Base-by-base conservation (phyloP, 2,797 vertebrate species). In the Acestrorhynchus altus region DNA sequence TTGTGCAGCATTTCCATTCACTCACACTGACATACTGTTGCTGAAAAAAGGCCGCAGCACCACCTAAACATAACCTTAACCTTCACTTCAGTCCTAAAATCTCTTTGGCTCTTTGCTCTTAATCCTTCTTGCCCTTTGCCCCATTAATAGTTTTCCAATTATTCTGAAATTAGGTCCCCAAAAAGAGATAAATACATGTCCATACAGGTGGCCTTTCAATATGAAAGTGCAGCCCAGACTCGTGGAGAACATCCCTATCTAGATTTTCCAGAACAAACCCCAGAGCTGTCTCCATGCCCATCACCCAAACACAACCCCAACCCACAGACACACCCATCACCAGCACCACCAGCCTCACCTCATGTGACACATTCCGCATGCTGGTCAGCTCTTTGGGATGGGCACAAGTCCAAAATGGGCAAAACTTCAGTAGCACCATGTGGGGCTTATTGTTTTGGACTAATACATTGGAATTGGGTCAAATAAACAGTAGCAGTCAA, bases 221-320 rank as follows among this genome's bases (percentile, higher is more conserved):
- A 5, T 24, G 1, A 18, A 16, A 16, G 22, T 40, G 61, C 31
- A 68, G 46, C 16, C 22, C 24, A 11, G 46, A 80, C 51, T 28
- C 64, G 42, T 11, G 44, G 24, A 35, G 26, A 49, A 65, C 28
- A 28, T 56, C 73, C 51, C 39, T 59, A 35, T 20, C 2, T 40
- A 51, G 26, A 8, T 18, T 75, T 75, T 64, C 66, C 72, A 71
- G 42, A 80, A 57, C 78, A 65, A 67, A 40, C 61, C 73, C 51
- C 22, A 31, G 42, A 57, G 8, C 60, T n/a, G 59, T 76, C 66
- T 69, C 39, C 28, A 49, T 20, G 40, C 40, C 10, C 18, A 15
- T 15, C 44, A 40, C 24, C 24, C 44, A 24, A 40, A 39, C 4
- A 60, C 20, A 47, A 13, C 54, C 18, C 66, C 26, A 20, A 13